Evolutionary conservation across 1,140 invertebrate species (phyloP).

Genomic region (Bombus superbus): DNA sequence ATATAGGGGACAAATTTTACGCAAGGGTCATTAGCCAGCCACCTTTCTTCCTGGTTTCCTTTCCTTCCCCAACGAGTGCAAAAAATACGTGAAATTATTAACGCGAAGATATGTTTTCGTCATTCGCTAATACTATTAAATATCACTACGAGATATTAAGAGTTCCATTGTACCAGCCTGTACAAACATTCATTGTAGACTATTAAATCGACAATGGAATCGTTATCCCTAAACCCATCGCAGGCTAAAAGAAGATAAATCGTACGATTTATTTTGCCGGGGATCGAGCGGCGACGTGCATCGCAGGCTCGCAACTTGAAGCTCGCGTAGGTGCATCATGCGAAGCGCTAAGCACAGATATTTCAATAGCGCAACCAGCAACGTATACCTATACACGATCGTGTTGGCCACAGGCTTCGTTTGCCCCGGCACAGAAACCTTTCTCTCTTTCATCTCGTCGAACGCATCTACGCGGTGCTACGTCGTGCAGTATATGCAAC

Average conservation of each 20-base stretch:
- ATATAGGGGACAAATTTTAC: neutral
- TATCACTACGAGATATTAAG: neutral
- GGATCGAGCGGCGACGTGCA: neutral
- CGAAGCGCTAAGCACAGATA: conserved; percentile 27
- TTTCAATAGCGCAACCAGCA: conserved; percentile 38
- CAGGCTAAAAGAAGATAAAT: conserved; percentile 36
- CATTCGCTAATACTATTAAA: neutral
- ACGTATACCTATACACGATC: conserved; percentile 12
- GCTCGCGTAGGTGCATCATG: conserved; percentile 40
- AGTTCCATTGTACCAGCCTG: neutral
- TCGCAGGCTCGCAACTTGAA: neutral
- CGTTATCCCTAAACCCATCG: conserved; percentile 29
- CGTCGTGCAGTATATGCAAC: neutral
- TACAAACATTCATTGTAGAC: neutral
- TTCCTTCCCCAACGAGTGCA: too few relatives aligned
- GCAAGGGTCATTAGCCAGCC: neutral
- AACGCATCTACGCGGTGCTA: neutral
- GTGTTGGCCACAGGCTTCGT: conserved; percentile 55
- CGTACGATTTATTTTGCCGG: conserved; percentile 21
- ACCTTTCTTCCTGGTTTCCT: neutral
- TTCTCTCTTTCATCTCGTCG: conserved; percentile 42
- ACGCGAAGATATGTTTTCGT: neutral
- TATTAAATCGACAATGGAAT: conserved; percentile 36
- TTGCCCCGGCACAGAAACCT: conserved; percentile 60
- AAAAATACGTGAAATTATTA: neutral